Evolutionary conservation across 2,888 invertebrate species (phyloP), one percentile per base, ranked within the genome.

Genomic region (Drosophila atripex): DNA sequence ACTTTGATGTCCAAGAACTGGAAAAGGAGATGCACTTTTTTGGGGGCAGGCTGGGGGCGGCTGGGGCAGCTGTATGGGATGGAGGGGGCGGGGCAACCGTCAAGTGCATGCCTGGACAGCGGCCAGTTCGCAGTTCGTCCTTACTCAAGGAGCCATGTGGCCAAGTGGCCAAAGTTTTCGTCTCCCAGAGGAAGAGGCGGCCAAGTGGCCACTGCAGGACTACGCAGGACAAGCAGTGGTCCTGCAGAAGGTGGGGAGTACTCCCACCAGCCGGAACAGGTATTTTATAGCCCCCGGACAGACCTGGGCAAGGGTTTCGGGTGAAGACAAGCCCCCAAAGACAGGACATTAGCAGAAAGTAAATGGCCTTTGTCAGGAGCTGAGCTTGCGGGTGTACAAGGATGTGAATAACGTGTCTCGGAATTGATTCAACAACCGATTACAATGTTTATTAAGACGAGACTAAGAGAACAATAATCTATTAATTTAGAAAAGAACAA

Each of bases 31-130:
- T 46, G 68, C 69, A 65, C 50, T 45, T 55, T 46, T 25, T 28
- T 21, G 30, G 23, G 23, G 58, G 38, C 0, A 23, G 21, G 21
- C 21, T 23, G 21, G 8, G 8, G 39, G 16, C 39, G 9, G 8
- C 4, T 64, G 50, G 54, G 63, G 32, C 41, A 32, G 64, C 69
- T 54, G 70, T 68, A 1, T 52, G 8, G 16, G 16, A 9, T 9
- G 8, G 9, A 72, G 69, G 52, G 53, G 61, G 35, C 28, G 51
- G 38, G 49, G 30, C 72, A 60, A 66, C 73, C 78, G 69, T 74
- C 85, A 78, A 82, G 87, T 85, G 82, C 82, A 87, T 78, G 82
- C 87, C 87, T 69, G 74, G 77, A 74, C 80, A 82, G 23, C 14
- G 60, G 50, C 52, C 43, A 43, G 43, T 21, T 43, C 52, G 35